Conservation (phyloP, 2,888 invertebrate genomes). For the Tiliacea citrago region DNA sequence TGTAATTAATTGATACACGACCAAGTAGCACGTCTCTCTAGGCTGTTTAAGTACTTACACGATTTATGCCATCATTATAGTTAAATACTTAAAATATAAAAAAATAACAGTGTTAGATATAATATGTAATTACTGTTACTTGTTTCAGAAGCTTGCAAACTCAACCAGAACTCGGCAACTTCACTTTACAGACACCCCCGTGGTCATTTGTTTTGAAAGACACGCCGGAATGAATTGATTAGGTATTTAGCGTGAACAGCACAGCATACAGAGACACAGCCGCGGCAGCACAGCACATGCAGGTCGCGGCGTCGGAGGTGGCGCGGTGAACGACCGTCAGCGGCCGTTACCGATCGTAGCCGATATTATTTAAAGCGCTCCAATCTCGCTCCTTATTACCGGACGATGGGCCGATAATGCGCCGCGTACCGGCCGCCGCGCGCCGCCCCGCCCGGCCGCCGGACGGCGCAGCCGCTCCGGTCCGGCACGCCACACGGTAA, state of each 20-base stretch:
- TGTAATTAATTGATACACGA: constrained; percentile 24
- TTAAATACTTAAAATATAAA: neutral
- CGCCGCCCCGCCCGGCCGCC: constrained; percentile 26
- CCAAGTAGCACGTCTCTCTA: constrained; percentile 6
- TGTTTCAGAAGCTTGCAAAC: neutral
- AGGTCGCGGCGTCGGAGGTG: constrained; percentile 39
- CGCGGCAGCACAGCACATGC: neutral
- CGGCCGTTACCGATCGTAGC: constrained; percentile 69
- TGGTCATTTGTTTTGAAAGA: neutral
- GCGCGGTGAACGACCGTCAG: constrained; percentile 67
- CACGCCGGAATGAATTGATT: neutral
- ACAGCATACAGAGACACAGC: neutral
- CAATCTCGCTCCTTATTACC: constrained; percentile 77
- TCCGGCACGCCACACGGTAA: constrained; percentile 67
- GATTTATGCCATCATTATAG: neutral
- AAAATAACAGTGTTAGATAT: neutral
- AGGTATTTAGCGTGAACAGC: neutral
- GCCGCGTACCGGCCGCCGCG: constrained; percentile 38
- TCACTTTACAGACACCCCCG: neutral
- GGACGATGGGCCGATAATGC: constrained; percentile 71
- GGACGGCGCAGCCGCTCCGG: constrained; percentile 31
- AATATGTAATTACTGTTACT: neutral
- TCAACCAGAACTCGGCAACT: neutral
- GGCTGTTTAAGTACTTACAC: neutral
- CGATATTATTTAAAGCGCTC: constrained; percentile 75